Percentiles rank a stretch among this genome's conserved stretches.
phyloP scores from a whole-genome alignment of 2,888 invertebrate species.

The Mesorhabditis sp. region DNA sequence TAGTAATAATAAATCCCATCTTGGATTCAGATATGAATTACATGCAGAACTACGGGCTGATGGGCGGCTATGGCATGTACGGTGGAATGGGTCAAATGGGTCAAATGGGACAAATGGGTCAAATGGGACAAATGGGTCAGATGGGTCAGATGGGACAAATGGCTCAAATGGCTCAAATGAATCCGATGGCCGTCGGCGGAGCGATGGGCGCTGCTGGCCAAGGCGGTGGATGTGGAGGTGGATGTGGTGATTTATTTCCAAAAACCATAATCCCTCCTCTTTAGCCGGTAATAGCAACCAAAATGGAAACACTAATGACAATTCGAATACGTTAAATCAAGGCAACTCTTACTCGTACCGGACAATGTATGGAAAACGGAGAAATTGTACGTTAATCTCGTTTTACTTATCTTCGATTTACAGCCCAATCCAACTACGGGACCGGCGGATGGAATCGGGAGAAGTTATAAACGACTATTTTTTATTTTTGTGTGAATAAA shows the following conservation, averaged over 20 bases:
- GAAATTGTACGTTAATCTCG: not conserved
- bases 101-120: not conserved
- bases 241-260: not conserved
- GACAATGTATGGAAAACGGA: constrained; percentile 6
- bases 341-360: not conserved
- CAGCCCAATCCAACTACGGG: not conserved
- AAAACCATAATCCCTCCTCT: too few relatives aligned
- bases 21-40: not conserved
- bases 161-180: constrained; percentile 5
- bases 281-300: too few relatives aligned
- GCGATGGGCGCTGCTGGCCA: constrained; percentile 7
- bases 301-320: constrained; percentile 8
- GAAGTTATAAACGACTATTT: not conserved
- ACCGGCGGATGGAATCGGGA: not conserved
- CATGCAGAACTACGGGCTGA: not conserved
- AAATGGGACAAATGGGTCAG: constrained; percentile 1
- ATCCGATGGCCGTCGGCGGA: constrained; percentile 6
- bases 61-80: constrained; percentile 7
- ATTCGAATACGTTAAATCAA: not conserved
- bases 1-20: not conserved
- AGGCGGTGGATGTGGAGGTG: not conserved
- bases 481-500: too few relatives aligned
- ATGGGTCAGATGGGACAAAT: constrained; percentile 5
- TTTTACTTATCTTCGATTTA: too few relatives aligned
- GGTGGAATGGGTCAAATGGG: constrained; percentile 8